Evolutionary conservation across 2,113 vertebrate genomes (phyloP), one percentile per base, ranked within the genome.

Genomic region (Sporophila hypoxantha): DNA sequence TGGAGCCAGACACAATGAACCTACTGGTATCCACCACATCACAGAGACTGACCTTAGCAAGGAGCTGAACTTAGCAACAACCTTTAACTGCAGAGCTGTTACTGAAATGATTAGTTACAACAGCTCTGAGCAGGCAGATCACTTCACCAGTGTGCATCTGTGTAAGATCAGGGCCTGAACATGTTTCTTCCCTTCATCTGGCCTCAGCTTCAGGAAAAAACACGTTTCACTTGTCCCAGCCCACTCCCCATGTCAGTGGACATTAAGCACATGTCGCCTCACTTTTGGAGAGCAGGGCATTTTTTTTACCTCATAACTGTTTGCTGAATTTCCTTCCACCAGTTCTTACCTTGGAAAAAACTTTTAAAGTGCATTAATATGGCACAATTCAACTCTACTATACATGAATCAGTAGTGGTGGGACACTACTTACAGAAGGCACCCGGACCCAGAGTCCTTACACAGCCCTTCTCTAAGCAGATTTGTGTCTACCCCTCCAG

Each of bases 141-240:
- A 65, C 69, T 81, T 85, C 89, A 86, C 64, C 77, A 69, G n/a
- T 0, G 23, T 23, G 56, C 83, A 85, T 93, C 93, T 94, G 94
- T 25, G 20, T 70, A 94, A 85, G 75, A 92, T 93, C 89, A 94
- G 47, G 27, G 84, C 27, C 78, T 82, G 27, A 91, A 69, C 55
- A 67, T 4, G 1, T 69, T 88, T 81, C 49, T 89, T 77, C 82
- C 91, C 76, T 87, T 80, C 44, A 56, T 87, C 89, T 87, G 89
- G 82, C 93, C 91, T 85, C 89, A 80, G 61, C 32, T 85, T 53
- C 87, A 91, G 76, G 32, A 85, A 80, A 73, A 79, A 85, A 81
- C 76, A 61, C 5, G 37, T 46, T 82, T 53, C 6, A 2, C 42
- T 53, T 29, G 1, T 53, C 67, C 71, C 37, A 92, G 41, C 74